Conservation (phyloP, 2,888 invertebrate genomes). For the Cheilosia urbana region DNA sequence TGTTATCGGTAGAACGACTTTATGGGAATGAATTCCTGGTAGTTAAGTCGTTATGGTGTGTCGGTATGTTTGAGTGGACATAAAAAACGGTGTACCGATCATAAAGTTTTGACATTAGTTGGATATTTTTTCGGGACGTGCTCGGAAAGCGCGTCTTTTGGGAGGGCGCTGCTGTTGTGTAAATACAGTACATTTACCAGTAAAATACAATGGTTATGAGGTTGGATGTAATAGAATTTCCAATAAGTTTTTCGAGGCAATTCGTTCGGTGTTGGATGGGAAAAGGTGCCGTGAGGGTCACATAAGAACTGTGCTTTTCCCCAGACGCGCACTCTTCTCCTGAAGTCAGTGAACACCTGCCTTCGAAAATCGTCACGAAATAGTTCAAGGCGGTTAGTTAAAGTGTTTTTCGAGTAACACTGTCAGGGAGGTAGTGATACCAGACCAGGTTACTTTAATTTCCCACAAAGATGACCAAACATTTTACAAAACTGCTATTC, state of each 20-base stretch:
- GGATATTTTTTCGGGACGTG: conserved; percentile 54
- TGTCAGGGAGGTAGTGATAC: too few relatives aligned
- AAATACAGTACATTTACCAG: conserved; percentile 36
- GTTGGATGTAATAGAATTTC: conserved; percentile 50
- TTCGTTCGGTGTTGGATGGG: too few relatives aligned
- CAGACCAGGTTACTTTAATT: too few relatives aligned
- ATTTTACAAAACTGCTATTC: too few relatives aligned
- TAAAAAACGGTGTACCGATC: conserved; percentile 58
- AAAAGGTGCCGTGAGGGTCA: not conserved
- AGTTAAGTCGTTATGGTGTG: conserved; percentile 23
- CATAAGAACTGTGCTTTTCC: too few relatives aligned
- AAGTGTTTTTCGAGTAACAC: too few relatives aligned
- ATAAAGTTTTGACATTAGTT: conserved; percentile 63
- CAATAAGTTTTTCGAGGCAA: conserved; percentile 18
- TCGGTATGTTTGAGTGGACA: conserved; percentile 40
- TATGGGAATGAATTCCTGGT: conserved; percentile 53
- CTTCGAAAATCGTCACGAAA: too few relatives aligned
- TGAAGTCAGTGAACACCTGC: too few relatives aligned
- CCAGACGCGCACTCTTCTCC: too few relatives aligned
- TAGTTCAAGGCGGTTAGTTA: too few relatives aligned
- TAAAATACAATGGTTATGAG: conserved; percentile 41
- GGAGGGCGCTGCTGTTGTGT: conserved; percentile 14
- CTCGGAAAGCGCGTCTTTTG: conserved; percentile 11
- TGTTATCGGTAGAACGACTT: conserved; percentile 56
- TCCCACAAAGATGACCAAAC: too few relatives aligned